A percentile compares a stretch with the other conserved stretches of the same genome.
Evolutionary conservation across 1,140 invertebrate species (phyloP).

Genomic region (Panonychus citri): DNA sequence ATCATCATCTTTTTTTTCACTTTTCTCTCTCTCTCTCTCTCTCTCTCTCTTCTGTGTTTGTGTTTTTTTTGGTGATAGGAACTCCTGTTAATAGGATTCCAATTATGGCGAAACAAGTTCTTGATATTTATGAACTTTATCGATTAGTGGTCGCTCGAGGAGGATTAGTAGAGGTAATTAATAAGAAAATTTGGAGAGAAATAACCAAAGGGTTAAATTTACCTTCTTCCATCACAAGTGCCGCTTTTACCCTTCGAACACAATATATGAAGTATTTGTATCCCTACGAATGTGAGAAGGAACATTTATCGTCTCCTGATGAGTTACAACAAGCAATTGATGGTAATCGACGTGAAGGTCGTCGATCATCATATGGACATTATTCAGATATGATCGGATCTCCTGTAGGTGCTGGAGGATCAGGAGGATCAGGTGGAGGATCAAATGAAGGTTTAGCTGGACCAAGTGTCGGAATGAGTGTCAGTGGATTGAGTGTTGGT

Average conservation of each 20-base stretch:
- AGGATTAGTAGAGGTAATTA: slow-evolving; percentile 96
- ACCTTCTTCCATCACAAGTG: slow-evolving; percentile 94
- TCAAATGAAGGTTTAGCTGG: too few species aligned
- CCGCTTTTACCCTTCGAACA: slow-evolving; percentile 92
- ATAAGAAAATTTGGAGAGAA: slow-evolving; percentile 99
- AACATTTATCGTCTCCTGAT: slow-evolving; percentile 61
- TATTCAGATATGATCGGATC: slow-evolving; percentile 35
- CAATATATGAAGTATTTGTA: slow-evolving; percentile 99
- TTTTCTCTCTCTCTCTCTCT: neutral
- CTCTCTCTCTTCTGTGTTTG: neutral
- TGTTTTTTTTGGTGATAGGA: slow-evolving; percentile 30
- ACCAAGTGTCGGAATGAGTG: too few species aligned
- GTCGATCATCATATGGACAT: slow-evolving; percentile 68
- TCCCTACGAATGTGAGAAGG: slow-evolving; percentile 92
- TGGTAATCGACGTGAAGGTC: slow-evolving; percentile 83
- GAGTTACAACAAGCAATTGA: slow-evolving; percentile 95
- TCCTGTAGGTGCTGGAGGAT: too few species aligned
- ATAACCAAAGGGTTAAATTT: slow-evolving; percentile 97
- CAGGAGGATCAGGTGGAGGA: too few species aligned
- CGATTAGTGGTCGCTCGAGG: slow-evolving; percentile 92
- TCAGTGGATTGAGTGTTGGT: too few species aligned
- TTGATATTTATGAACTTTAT: slow-evolving; percentile 93
- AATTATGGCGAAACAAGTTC: slow-evolving; percentile 97
- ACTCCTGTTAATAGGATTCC: slow-evolving; percentile 94
- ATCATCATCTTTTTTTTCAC: neutral